These are phyloP conservation scores for Oscheius myriophilus DNA, from an alignment of 2,888 invertebrate species.

Conservation along the genomic window DNA sequence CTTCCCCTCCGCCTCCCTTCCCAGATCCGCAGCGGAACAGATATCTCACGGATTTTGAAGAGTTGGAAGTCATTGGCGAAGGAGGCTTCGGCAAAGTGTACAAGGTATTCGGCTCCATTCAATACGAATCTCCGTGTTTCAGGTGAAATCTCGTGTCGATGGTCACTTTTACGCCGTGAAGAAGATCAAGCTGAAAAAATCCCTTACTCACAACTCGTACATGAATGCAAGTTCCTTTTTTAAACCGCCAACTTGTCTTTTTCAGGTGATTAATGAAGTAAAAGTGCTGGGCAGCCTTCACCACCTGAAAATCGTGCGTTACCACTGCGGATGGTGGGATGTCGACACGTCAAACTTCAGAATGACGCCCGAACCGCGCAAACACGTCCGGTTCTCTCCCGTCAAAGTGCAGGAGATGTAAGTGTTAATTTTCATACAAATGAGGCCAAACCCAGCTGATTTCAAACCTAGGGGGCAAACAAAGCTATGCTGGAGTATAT, in stretches of 20 bases:
- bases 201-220: neutral
- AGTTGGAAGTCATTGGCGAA: conserved; percentile 57
- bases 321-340: conserved; percentile 72
- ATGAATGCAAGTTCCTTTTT: neutral
- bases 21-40: conserved; percentile 22
- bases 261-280: conserved; percentile 71
- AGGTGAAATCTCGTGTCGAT: conserved; percentile 58
- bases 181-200: conserved; percentile 68
- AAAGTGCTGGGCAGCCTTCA: conserved; percentile 69
- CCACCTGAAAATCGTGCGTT: conserved; percentile 71
- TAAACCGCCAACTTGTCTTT: conserved; percentile 23
- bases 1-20: no score
- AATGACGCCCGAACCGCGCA: neutral
- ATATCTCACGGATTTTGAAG: conserved; percentile 51
- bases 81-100: conserved; percentile 72
- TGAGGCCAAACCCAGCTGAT: no score
- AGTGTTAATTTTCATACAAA: neutral
- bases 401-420: conserved; percentile 24
- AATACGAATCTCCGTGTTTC: neutral
- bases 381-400: neutral
- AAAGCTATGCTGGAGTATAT: no score
- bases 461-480: no score
- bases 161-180: conserved; percentile 71
- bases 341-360: conserved; percentile 37
- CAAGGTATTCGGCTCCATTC: conserved; percentile 69